These are phyloP conservation scores for Automeris io DNA, from an alignment of 2,888 invertebrate genomes.

Conservation along the genomic window DNA sequence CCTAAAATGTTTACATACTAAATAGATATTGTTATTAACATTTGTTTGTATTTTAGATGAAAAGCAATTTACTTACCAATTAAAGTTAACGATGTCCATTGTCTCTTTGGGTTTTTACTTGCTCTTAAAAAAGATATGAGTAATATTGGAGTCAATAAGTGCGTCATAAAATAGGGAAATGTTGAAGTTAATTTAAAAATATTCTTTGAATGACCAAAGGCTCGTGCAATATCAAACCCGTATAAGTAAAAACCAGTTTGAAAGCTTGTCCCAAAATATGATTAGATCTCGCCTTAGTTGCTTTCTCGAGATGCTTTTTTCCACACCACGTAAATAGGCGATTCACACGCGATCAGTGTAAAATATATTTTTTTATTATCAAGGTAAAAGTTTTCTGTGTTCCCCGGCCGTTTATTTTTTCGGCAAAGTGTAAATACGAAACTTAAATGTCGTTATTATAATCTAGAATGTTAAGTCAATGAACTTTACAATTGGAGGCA, in stretches of 20 bases:
- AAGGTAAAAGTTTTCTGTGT: not conserved
- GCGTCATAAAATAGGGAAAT: not conserved
- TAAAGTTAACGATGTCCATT: not conserved
- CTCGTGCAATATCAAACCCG: not conserved
- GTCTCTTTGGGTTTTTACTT: not conserved
- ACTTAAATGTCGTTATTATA: no score
- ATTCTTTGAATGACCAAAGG: not conserved
- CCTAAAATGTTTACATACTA: no score
- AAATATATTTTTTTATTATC: not conserved
- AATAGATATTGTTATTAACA: no score
- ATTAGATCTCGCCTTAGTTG: not conserved
- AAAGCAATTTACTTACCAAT: not conserved
- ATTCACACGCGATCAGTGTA: not conserved
- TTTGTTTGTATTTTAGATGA: no score
- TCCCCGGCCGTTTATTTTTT: not conserved
- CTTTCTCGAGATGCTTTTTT: slow-evolving; percentile 4
- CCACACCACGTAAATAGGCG: not conserved
- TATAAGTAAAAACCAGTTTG: slow-evolving; percentile 4
- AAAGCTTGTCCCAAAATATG: slow-evolving; percentile 4
- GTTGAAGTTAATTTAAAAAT: not conserved
- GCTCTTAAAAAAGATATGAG: not conserved
- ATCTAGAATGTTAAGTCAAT: no score
- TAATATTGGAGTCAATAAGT: not conserved
- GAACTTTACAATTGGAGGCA: no score
- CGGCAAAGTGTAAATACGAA: no score